phyloP scores from a whole-genome alignment of 2,888 invertebrate genomes.

The Lithodes maja region DNA sequence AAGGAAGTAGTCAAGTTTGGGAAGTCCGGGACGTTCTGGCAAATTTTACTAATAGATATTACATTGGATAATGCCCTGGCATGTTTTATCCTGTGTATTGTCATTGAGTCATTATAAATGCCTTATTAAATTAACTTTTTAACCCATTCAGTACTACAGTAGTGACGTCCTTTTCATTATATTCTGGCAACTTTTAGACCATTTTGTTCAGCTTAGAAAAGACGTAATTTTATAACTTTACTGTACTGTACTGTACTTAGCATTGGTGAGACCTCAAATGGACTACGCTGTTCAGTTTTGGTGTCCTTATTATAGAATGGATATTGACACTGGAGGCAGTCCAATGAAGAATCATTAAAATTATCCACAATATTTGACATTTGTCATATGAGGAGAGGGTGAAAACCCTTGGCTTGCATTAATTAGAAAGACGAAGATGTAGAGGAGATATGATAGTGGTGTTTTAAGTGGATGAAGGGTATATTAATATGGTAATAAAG shows the following conservation, averaged over 20 bases:
- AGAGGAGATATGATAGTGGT: no score
- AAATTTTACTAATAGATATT: no score
- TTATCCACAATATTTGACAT: no score
- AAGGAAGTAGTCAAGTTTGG: no score
- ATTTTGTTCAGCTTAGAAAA: not conserved
- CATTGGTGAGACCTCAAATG: not conserved
- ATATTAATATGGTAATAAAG: no score
- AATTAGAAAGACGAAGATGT: no score
- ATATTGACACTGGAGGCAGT: not conserved
- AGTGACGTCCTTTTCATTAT: not conserved
- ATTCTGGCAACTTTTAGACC: not conserved
- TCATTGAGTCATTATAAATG: not conserved
- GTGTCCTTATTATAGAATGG: not conserved
- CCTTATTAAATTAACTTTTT: not conserved
- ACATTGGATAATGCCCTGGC: no score
- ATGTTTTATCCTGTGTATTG: no score
- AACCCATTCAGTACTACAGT: not conserved
- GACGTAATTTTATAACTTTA: not conserved
- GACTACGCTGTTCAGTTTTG: not conserved
- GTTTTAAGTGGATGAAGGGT: no score
- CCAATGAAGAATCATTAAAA: not conserved
- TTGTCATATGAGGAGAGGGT: no score
- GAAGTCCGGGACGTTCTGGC: no score
- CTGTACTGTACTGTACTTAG: not conserved
- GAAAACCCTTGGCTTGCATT: no score